A percentile compares a stretch with the other conserved stretches of the same genome.
Conservation (phyloP, 2,888 invertebrate genomes). For the Drosophila kambysellisi region DNA sequence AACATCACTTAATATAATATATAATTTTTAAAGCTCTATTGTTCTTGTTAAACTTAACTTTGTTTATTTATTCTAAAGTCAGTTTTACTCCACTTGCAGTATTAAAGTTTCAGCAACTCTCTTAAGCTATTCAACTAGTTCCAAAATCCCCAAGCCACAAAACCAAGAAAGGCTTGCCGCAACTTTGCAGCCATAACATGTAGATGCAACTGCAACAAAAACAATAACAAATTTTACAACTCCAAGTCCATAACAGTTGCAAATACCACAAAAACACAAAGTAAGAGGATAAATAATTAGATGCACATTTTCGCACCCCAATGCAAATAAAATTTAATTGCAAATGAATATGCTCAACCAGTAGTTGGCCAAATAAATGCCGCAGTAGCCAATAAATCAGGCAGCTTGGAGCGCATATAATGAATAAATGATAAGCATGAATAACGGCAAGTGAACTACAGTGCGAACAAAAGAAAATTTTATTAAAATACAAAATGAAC, state of each 20-base stretch:
- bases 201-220: slow-evolving; percentile 2
- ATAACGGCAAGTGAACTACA: slow-evolving; percentile 23
- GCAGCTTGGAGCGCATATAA: slow-evolving; percentile 39
- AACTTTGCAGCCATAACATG: slow-evolving; percentile 21
- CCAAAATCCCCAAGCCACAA: slow-evolving; percentile 2
- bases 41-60: neutral
- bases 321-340: slow-evolving; percentile 55
- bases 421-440: slow-evolving; percentile 71
- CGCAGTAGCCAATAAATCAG: slow-evolving; percentile 61
- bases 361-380: slow-evolving; percentile 1
- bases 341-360: slow-evolving; percentile 31
- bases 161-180: slow-evolving; percentile 26
- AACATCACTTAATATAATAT: neutral
- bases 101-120: neutral
- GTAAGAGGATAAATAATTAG: slow-evolving; percentile 51
- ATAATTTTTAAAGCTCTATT: neutral
- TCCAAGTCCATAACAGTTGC: slow-evolving; percentile 29
- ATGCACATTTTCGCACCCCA: slow-evolving; percentile 63
- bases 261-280: slow-evolving; percentile 20
- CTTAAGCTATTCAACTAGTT: slow-evolving; percentile 1
- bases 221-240: slow-evolving; percentile 21
- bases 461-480: slow-evolving; percentile 22
- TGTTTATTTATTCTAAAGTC: neutral
- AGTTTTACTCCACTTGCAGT: neutral
- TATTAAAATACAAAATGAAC: slow-evolving; percentile 21